A percentile compares a stretch with the other conserved stretches of the same genome.
Conservation (phyloP, 53 echinoderm and acorn worm species). For the Holothuria scabra region DNA sequence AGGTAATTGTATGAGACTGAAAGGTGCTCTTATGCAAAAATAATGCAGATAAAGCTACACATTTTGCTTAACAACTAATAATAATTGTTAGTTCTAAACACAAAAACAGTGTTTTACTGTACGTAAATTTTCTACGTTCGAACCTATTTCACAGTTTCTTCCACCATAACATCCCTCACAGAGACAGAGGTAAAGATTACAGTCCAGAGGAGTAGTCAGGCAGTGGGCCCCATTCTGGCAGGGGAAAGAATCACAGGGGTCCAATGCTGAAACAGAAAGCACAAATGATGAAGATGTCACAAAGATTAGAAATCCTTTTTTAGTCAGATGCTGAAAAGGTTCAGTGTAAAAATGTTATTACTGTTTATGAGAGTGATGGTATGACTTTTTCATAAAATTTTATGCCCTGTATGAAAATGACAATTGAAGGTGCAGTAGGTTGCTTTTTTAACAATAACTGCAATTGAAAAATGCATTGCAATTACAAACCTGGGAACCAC, state of each 20-base stretch:
- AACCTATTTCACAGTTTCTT: constrained; percentile 64
- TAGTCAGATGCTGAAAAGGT: neutral
- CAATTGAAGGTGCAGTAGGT: no score
- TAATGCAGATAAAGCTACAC: no score
- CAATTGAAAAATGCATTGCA: no score
- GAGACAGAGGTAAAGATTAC: constrained; percentile 60
- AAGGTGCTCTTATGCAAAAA: no score
- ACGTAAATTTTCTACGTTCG: neutral
- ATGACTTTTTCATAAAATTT: neutral
- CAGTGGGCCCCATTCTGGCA: constrained; percentile 62
- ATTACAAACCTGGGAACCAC: no score
- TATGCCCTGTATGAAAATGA: neutral
- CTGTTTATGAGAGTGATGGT: neutral
- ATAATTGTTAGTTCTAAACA: no score
- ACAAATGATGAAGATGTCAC: neutral
- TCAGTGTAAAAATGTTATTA: neutral
- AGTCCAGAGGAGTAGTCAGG: constrained; percentile 1
- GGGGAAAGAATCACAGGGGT: constrained; percentile 72
- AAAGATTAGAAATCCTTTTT: neutral
- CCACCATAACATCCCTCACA: constrained; percentile 73
- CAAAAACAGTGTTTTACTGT: no score
- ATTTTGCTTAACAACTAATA: no score
- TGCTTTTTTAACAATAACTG: no score
- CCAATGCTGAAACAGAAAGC: constrained; percentile 54
- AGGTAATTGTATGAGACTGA: no score